Evolutionary conservation across 2,113 vertebrate genomes (phyloP).

Genomic region (Noturus placidus): DNA sequence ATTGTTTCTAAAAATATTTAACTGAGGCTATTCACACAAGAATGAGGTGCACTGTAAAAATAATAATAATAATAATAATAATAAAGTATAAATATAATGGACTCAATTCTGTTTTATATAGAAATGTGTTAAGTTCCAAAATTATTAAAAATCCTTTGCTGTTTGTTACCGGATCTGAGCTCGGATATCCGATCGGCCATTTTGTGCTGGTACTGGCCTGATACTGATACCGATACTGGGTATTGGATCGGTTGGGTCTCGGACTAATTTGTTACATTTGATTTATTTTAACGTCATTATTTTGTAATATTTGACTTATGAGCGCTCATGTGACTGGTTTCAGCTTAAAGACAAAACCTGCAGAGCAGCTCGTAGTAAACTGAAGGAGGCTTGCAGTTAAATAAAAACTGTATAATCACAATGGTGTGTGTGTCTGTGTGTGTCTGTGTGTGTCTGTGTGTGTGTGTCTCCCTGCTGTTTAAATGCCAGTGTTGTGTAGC

Average conservation of each 20-base stretch:
- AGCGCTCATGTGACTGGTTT: not conserved
- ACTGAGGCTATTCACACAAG: too few relatives aligned
- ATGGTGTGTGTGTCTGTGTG: not conserved
- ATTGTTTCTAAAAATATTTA: too few relatives aligned
- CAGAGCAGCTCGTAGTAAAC: not conserved
- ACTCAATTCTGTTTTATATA: not conserved
- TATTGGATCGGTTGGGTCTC: not conserved
- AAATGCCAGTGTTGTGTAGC: constrained; percentile 40
- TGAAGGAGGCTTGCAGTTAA: not conserved
- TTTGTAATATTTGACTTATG: too few relatives aligned
- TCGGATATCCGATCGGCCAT: not conserved
- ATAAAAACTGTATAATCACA: not conserved
- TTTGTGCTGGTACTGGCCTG: not conserved
- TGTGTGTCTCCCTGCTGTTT: constrained; percentile 32
- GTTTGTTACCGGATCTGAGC: not conserved
- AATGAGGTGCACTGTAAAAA: too few relatives aligned
- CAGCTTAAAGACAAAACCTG: too few relatives aligned
- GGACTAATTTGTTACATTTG: not conserved
- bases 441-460: not conserved
- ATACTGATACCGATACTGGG: not conserved
- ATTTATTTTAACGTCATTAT: not conserved
- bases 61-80: too few relatives aligned
- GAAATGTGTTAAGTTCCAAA: not conserved
- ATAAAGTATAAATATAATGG: too few relatives aligned
- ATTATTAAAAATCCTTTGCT: not conserved